Evolutionary conservation across 2,113 vertebrate species (phyloP), one percentile per base, ranked within the genome.

Genomic region (Scartelaos histophorus): DNA sequence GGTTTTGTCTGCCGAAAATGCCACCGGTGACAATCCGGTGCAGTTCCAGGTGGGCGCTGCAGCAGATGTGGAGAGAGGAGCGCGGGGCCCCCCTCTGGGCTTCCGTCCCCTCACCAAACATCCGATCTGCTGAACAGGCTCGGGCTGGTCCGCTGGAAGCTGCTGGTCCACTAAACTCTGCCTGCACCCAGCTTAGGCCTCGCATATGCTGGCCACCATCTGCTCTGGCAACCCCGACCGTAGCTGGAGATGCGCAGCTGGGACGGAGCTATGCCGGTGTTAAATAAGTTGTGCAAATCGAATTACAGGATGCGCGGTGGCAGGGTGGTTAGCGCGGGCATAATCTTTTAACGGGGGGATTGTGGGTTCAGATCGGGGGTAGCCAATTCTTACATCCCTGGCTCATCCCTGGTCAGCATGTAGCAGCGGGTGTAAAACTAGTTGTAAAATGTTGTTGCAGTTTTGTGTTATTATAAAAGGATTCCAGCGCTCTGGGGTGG

Each of bases 51-150:
- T 76, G 66, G 70, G 57, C 43, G 53, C 29, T 69, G 71, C 70
- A 62, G 80, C 69, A 71, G 67, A 83, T 77, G 67, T 61, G 56
- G 66, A 34, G 56, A 35, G 10, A 58, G 64, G 34, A n/a, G 56
- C 67, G 60, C 15, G 13, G 29, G 70, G 81, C 69, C 61, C 56
- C 72, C 81, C 67, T 21, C 45, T 76, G 75, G 71, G 46, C 68
- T 66, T 17, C 7, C 68, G 35, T 66, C 61, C 19, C 29, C 56
- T 25, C 22, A 25, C 69, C 69, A 21, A 60, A 24, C 69, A 68
- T 35, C 78, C 43, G 75, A 81, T 62, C 53, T 71, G 75, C 67
- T 76, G 76, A 79, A 83, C 82, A 75, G 21, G 66, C 53, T 24
- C 69, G 24, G 5, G 13, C 54, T 4, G 12, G 12, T 24, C 21